Evolutionary conservation across 2,797 vertebrate genomes (phyloP).

Genomic region (Potorous gilbertii): DNA sequence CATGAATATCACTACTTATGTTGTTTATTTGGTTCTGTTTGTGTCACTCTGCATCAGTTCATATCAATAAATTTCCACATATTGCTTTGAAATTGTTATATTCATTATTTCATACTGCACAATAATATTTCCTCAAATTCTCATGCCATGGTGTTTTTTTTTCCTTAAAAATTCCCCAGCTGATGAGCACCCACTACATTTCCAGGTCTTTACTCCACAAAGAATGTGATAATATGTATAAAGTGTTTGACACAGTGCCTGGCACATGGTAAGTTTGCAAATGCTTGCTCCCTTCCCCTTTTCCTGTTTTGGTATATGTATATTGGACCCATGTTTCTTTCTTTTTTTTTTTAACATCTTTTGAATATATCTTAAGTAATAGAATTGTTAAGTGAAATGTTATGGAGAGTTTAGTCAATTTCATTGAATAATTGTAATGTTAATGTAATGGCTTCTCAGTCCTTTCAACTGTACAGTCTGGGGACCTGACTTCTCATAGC

Average conservation of each 20-base stretch:
- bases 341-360: not conserved
- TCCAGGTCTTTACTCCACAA: not conserved
- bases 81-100: not conserved
- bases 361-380: not conserved
- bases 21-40: not conserved
- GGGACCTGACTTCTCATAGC: too few relatives aligned
- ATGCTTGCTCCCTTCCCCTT: not conserved
- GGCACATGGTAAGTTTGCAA: not conserved
- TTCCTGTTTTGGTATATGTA: not conserved
- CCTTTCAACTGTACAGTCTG: too few relatives aligned
- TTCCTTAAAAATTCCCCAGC: not conserved
- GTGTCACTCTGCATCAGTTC: not conserved
- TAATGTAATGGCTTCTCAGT: not conserved
- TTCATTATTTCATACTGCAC: not conserved
- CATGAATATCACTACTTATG: not conserved
- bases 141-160: not conserved
- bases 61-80: not conserved
- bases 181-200: not conserved
- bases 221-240: not conserved
- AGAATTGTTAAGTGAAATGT: not conserved
- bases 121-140: not conserved
- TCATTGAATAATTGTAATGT: not conserved
- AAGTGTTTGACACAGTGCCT: not conserved
- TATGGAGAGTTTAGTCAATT: not conserved
- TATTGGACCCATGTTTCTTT: not conserved